These are phyloP conservation scores for Lepidochitona cinerea DNA, from an alignment of 2,888 invertebrate species.

Conservation along the genomic window DNA sequence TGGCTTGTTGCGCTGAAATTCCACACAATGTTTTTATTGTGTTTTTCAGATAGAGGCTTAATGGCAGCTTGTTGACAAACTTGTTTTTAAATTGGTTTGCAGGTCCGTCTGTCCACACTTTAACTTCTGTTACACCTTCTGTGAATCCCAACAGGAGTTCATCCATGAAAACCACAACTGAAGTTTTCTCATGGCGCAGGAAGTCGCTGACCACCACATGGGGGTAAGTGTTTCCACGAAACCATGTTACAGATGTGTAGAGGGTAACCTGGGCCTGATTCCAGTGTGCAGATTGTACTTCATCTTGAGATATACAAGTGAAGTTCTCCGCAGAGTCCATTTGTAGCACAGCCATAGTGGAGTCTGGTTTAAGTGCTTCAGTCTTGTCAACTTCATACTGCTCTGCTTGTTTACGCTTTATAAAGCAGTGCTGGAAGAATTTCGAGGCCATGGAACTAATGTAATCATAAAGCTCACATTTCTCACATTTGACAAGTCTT, in stretches of 20 bases:
- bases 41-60: neutral
- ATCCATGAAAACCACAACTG: neutral
- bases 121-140: neutral
- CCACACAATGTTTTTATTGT: constrained; percentile 1
- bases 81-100: constrained; percentile 11
- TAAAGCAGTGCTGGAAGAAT: neutral
- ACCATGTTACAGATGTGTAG: constrained; percentile 4
- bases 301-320: constrained; percentile 1
- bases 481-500: neutral
- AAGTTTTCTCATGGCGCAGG: constrained; percentile 6
- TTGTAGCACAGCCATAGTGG: constrained; percentile 6
- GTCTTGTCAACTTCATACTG: neutral
- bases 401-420: neutral
- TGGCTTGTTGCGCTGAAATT: constrained; percentile 13
- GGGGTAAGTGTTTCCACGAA: neutral
- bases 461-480: constrained; percentile 1
- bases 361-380: neutral
- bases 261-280: constrained; percentile 9
- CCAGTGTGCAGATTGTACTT: constrained; percentile 10
- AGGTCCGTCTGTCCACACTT: constrained; percentile 8
- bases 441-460: neutral
- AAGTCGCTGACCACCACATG: constrained; percentile 2
- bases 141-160: no score
- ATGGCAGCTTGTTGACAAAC: constrained; percentile 1
- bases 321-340: constrained; percentile 11